Evolutionary conservation across 2,113 vertebrate genomes (phyloP).

Genomic region (Calypte anna): DNA sequence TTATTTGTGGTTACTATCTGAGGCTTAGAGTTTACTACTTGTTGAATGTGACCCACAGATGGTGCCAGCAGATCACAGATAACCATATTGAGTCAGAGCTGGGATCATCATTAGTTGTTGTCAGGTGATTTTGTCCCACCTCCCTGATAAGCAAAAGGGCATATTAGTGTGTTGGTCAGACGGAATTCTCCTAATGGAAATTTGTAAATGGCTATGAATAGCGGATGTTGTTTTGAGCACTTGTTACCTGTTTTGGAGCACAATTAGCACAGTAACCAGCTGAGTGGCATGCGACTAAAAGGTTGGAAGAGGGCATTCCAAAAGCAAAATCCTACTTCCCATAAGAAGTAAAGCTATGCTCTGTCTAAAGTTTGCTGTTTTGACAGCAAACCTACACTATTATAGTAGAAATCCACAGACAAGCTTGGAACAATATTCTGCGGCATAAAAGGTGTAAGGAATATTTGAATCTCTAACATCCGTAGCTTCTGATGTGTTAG

Average conservation of each 20-base stretch:
- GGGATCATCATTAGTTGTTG: not conserved
- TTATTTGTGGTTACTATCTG: not conserved
- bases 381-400: not conserved
- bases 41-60: not conserved
- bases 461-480: not conserved
- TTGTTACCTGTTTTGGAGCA: not conserved
- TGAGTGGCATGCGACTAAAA: not conserved
- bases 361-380: not conserved
- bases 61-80: not conserved
- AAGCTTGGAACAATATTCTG: not conserved
- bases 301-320: not conserved
- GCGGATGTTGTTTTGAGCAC: not conserved
- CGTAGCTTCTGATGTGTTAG: not conserved
- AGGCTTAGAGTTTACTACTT: not conserved
- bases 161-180: not conserved
- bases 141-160: not conserved
- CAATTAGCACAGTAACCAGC: not conserved
- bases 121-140: not conserved
- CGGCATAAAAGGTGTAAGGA: not conserved
- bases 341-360: not conserved
- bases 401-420: not conserved
- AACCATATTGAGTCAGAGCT: not conserved
- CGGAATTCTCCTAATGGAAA: not conserved
- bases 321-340: not conserved
- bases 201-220: not conserved